A percentile compares a stretch with the other conserved stretches of the same genome.
Evolutionary conservation across 2,113 vertebrate genomes (phyloP).

Genomic region (Zosterops pallidus): DNA sequence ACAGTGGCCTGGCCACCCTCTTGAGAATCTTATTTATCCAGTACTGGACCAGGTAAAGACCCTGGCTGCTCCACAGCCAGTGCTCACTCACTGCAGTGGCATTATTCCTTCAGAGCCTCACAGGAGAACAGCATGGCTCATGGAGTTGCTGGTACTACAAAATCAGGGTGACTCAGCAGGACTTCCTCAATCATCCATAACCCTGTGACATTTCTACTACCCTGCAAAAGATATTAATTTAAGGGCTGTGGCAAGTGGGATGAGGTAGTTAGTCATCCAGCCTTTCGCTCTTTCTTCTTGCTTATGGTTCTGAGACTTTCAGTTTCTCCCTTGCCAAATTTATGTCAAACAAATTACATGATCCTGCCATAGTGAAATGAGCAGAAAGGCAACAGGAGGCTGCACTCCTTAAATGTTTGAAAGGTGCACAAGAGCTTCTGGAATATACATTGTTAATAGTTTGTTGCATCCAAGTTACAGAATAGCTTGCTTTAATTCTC

Average conservation of each 20-base stretch:
- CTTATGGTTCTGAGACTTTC: not conserved
- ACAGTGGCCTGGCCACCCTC: not conserved
- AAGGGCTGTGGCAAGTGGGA: not conserved
- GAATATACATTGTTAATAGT: not conserved
- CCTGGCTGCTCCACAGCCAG: not conserved
- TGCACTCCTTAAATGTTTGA: not conserved
- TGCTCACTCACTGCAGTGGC: not conserved
- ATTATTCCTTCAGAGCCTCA: not conserved
- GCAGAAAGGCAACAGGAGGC: not conserved
- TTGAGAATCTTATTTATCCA: not conserved
- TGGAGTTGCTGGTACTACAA: not conserved
- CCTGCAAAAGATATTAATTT: not conserved
- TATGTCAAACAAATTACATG: not conserved
- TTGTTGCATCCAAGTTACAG: not conserved
- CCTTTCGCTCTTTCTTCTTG: not conserved
- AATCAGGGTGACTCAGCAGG: not conserved
- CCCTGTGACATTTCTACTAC: not conserved
- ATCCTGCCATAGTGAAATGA: not conserved
- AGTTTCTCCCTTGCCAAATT: not conserved
- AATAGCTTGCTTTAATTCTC: not conserved
- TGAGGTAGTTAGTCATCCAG: not conserved
- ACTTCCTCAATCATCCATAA: not conserved
- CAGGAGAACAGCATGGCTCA: not conserved
- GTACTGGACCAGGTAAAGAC: not conserved
- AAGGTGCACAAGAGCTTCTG: not conserved